Percentiles rank a stretch among this genome's conserved stretches.
Evolutionary conservation across 2,797 vertebrate genomes (phyloP).

Genomic region (Euphonia xanthogaster): DNA sequence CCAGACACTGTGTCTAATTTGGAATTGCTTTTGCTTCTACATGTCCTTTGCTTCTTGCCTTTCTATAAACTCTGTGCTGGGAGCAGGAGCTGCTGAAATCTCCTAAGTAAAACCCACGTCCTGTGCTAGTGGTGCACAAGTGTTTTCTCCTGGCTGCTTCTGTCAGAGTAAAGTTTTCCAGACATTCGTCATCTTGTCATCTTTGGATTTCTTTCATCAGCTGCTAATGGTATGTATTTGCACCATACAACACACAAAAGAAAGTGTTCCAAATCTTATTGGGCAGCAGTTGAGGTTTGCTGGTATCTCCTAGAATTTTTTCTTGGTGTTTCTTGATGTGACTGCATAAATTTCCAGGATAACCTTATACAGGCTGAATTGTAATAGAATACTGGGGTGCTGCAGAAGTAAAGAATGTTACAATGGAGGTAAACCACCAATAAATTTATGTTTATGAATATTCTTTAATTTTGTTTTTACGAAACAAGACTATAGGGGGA

Average conservation of each 20-base stretch:
- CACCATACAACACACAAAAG: not conserved
- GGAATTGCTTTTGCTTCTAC: not conserved
- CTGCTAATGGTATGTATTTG: not conserved
- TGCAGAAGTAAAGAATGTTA: not conserved
- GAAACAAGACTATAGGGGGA: rapidly evolving
- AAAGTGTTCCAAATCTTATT: not conserved
- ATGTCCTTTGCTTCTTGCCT: not conserved
- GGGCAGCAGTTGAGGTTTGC: not conserved
- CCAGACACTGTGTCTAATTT: not conserved
- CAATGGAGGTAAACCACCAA: not conserved
- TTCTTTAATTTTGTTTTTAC: not conserved
- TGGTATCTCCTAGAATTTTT: not conserved
- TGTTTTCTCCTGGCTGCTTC: not conserved
- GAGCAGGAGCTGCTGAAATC: not conserved
- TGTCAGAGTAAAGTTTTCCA: not conserved
- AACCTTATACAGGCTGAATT: not conserved
- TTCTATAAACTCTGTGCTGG: not conserved
- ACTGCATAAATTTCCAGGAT: not conserved
- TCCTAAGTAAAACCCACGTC: not conserved
- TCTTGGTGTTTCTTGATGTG: not conserved
- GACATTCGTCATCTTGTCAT: rapidly evolving
- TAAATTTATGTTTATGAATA: not conserved
- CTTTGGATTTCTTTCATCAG: not conserved
- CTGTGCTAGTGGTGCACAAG: rapidly evolving
- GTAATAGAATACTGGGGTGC: not conserved